phyloP scores from a whole-genome alignment of 2,888 invertebrate species.

The Hemicrepidius hirtus region DNA sequence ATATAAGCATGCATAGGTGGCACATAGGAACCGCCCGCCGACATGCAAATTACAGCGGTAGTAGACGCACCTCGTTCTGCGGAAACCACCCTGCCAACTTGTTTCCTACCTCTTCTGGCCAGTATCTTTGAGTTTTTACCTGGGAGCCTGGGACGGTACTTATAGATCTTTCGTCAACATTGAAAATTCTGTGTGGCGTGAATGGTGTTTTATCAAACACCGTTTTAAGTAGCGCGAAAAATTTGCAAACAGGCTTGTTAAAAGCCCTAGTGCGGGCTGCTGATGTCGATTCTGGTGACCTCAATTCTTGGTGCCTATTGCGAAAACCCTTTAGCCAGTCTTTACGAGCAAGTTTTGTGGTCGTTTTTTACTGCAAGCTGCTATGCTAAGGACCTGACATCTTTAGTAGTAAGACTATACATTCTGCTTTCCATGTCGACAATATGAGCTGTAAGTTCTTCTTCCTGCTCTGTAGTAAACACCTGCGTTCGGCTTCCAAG shows the following conservation, averaged over 20 bases:
- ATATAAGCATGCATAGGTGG: slow-evolving; percentile 36
- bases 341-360: too few relatives aligned
- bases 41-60: slow-evolving; percentile 51
- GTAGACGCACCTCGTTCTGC: slow-evolving; percentile 60
- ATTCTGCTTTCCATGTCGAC: slow-evolving; percentile 50
- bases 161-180: slow-evolving; percentile 32
- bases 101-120: slow-evolving; percentile 47
- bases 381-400: slow-evolving; percentile 47
- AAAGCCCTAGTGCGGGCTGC: too few relatives aligned
- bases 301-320: too few relatives aligned
- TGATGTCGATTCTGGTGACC: too few relatives aligned
- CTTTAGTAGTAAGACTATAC: slow-evolving; percentile 52
- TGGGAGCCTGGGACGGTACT: slow-evolving; percentile 49
- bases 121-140: slow-evolving; percentile 53
- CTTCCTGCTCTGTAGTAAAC: slow-evolving; percentile 39
- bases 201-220: too few relatives aligned
- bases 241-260: too few relatives aligned
- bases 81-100: slow-evolving; percentile 59
- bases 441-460: slow-evolving; percentile 33
- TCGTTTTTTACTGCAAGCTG: slow-evolving; percentile 50
- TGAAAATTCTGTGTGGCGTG: slow-evolving; percentile 32
- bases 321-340: too few relatives aligned
- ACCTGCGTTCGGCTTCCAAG: slow-evolving; percentile 19
- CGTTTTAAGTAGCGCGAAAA: too few relatives aligned
- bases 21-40: slow-evolving; percentile 39